phyloP scores from a whole-genome alignment of 1,140 invertebrate genomes.

The Belonocnema kinseyi region DNA sequence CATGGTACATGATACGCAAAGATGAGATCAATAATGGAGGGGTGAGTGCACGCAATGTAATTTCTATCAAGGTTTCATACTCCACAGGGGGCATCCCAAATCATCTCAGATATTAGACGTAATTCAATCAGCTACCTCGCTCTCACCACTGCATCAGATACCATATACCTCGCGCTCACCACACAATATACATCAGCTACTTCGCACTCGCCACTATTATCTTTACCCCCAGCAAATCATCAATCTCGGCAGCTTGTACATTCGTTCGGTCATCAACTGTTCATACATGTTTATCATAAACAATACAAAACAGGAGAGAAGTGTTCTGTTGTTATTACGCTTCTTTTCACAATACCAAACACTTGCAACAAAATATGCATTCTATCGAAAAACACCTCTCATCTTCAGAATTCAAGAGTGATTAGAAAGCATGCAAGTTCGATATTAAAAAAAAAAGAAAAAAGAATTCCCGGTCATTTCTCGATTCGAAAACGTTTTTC shows the following conservation, averaged over 20 bases:
- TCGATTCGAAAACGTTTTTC: too few species aligned
- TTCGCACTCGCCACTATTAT: conserved; percentile 1
- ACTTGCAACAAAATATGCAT: too few species aligned
- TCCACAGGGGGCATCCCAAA: not conserved
- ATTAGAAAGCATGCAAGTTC: too few species aligned
- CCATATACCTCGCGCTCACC: too few species aligned
- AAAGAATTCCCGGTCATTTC: too few species aligned
- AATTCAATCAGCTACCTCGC: conserved; percentile 11
- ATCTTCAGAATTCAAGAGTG: too few species aligned
- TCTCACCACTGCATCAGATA: too few species aligned
- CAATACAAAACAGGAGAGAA: not conserved
- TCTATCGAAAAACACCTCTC: too few species aligned
- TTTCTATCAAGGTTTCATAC: not conserved
- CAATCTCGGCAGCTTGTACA: not conserved
- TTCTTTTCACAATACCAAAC: too few species aligned
- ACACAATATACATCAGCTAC: too few species aligned
- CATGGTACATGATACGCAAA: conserved; percentile 37
- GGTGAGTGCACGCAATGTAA: not conserved
- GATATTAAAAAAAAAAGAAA: too few species aligned
- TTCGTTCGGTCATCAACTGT: not conserved
- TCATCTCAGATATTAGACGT: not conserved
- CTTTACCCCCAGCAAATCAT: conserved; percentile 25
- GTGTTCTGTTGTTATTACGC: not conserved
- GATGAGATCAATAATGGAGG: not conserved
- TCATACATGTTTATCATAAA: not conserved